Percentiles rank a stretch among this genome's conserved stretches.
phyloP scores from a whole-genome alignment of 2,113 vertebrate genomes.

The Megaceryle torquata region DNA sequence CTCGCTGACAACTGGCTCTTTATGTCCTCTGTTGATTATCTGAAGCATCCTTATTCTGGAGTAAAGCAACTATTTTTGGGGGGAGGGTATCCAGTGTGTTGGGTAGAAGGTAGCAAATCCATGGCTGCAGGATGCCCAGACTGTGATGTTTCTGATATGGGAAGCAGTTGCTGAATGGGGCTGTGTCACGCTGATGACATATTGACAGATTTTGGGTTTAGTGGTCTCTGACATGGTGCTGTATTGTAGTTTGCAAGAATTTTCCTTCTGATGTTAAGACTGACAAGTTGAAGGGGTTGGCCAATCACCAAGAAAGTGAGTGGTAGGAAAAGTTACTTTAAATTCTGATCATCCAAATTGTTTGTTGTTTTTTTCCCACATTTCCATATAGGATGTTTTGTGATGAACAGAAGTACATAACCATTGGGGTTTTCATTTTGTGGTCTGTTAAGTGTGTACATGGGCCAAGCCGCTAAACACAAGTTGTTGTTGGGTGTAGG shows the following conservation, averaged over 20 bases:
- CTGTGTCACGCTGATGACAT: neutral
- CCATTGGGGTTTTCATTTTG: neutral
- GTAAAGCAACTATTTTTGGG: neutral
- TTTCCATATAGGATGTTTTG: neutral
- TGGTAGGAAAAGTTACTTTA: neutral
- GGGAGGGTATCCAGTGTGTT: neutral
- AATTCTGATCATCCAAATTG: neutral
- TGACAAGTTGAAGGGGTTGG: neutral
- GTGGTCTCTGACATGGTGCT: neutral
- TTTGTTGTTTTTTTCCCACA: fast-evolving
- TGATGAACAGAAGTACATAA: neutral
- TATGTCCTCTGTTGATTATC: neutral
- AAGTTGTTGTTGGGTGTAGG: neutral
- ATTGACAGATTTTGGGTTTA: neutral
- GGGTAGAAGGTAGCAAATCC: neutral
- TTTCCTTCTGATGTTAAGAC: neutral
- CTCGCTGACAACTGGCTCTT: neutral
- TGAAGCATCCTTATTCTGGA: fast-evolving
- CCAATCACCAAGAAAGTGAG: neutral
- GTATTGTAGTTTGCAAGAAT: neutral
- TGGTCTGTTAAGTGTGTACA: neutral
- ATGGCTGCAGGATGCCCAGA: neutral
- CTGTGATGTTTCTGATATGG: neutral
- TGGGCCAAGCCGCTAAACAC: neutral
- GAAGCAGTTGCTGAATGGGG: neutral